A percentile compares a stretch with the other conserved stretches of the same genome.
These are phyloP conservation scores for Lottia gigantea DNA, from an alignment of 2,888 invertebrate genomes.

Conservation along the genomic window DNA sequence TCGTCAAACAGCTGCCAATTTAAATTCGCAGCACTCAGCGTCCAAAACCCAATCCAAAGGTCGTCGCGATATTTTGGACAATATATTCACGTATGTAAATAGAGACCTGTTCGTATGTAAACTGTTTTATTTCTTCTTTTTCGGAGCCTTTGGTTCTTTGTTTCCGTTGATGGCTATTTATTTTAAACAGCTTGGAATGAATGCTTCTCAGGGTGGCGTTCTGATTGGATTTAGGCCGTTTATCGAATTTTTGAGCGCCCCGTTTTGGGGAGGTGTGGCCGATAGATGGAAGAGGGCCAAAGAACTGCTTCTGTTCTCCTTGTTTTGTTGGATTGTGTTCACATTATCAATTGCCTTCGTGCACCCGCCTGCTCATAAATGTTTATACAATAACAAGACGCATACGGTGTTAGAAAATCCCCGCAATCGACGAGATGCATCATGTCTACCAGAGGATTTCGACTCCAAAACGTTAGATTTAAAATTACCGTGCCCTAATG, in stretches of 20 bases:
- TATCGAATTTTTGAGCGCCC: conserved; percentile 95
- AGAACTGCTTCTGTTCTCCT: conserved; percentile 86
- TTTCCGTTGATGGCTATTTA: conserved; percentile 99
- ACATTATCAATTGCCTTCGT: conserved; percentile 95
- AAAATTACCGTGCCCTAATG: conserved; percentile 3
- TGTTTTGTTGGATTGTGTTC: conserved; percentile 96
- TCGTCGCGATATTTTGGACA: conserved; percentile 53
- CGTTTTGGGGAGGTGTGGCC: conserved; percentile 97
- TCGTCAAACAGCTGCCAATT: conserved; percentile 16
- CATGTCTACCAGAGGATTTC: conserved; percentile 9
- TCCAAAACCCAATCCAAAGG: conserved; percentile 22
- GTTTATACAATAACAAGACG: conserved; percentile 78
- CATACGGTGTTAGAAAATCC: conserved; percentile 68
- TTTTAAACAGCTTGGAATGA: conserved; percentile 99
- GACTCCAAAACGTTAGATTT: not conserved
- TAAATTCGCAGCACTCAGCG: conserved; percentile 1
- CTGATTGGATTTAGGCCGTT: conserved; percentile 93
- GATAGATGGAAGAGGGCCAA: conserved; percentile 76
- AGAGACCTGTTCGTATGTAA: conserved; percentile 85
- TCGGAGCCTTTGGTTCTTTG: conserved; percentile 97
- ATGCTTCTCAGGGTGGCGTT: conserved; percentile 90
- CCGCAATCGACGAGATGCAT: conserved; percentile 22
- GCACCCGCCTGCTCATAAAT: conserved; percentile 92
- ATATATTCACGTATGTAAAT: conserved; percentile 54
- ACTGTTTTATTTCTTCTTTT: conserved; percentile 99